A percentile compares a stretch with the other conserved stretches of the same genome.
Evolutionary conservation across 2,113 vertebrate genomes (phyloP).

Genomic region (Bostrychus sinensis): DNA sequence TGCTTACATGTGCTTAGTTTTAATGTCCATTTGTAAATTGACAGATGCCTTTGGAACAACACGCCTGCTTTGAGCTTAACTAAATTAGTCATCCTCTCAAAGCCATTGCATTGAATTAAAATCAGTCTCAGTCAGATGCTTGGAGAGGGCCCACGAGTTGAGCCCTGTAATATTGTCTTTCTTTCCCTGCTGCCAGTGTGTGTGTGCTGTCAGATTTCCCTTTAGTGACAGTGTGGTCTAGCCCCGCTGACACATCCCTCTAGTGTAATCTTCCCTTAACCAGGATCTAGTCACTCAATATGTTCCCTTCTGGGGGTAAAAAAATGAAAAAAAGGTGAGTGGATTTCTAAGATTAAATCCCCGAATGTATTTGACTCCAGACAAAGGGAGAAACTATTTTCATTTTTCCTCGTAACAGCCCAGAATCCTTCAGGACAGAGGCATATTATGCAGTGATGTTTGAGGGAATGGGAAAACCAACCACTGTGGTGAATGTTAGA

Average conservation of each 20-base stretch:
- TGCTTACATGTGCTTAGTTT: conserved; percentile 35
- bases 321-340: conserved; percentile 45
- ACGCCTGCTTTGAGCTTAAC: conserved; percentile 26
- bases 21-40: conserved; percentile 29
- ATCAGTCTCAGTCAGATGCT: conserved; percentile 45
- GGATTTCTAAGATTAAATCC: conserved; percentile 43
- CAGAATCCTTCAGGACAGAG: conserved; percentile 39
- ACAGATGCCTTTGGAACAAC: conserved; percentile 48
- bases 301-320: conserved; percentile 23
- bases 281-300: conserved; percentile 40
- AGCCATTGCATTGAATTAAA: conserved; percentile 50
- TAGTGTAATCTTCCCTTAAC: conserved; percentile 51
- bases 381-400: conserved; percentile 49
- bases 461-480: conserved; percentile 17
- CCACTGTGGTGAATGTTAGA: conserved; percentile 47
- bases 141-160: conserved; percentile 28
- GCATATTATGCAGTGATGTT: conserved; percentile 25
- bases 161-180: conserved; percentile 11
- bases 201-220: conserved; percentile 42
- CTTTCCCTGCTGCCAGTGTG: conserved; percentile 30
- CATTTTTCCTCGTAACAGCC: conserved; percentile 44
- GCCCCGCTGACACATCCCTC: conserved; percentile 44
- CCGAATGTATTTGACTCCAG: conserved; percentile 40
- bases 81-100: conserved; percentile 49
- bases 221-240: conserved; percentile 20